Percentiles rank a stretch among this genome's conserved stretches.
phyloP scores from a whole-genome alignment of 2,113 vertebrate species.

The Oophaga pumilio region DNA sequence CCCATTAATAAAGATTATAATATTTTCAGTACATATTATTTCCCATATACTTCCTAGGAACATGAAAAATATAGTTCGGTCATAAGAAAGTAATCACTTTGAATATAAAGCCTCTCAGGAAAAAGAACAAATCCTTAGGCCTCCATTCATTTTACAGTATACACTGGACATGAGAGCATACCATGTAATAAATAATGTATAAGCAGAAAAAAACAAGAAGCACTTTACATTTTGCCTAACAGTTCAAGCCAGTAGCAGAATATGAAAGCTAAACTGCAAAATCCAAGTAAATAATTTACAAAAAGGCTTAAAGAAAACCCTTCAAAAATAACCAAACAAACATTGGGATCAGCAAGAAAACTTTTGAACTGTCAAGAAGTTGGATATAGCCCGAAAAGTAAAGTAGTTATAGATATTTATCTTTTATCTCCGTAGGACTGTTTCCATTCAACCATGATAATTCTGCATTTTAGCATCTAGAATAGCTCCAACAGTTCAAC shows the following conservation, averaged over 20 bases:
- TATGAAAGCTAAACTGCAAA: background rate
- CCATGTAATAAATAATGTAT: constrained; percentile 23
- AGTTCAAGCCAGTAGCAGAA: background rate
- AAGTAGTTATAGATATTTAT: background rate
- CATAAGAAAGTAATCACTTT: too few relatives aligned
- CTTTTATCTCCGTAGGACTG: background rate
- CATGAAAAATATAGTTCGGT: background rate
- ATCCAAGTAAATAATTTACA: background rate
- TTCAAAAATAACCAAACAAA: background rate
- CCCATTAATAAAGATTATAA: background rate
- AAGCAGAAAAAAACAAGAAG: background rate
- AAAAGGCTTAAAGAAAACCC: background rate
- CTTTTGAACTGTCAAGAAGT: background rate
- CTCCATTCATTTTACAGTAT: constrained; percentile 32
- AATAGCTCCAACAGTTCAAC: background rate
- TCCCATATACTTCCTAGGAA: background rate
- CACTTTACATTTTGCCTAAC: background rate
- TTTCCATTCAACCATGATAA: background rate
- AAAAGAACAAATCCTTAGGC: background rate
- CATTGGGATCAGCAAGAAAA: background rate
- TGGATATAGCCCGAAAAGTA: background rate
- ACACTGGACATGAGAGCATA: background rate
- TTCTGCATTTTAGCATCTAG: background rate
- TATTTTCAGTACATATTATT: background rate
- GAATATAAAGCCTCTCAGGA: constrained; percentile 1